Evolutionary conservation across 1,140 invertebrate species (phyloP).

Genomic region (Neodiprion fabricii): DNA sequence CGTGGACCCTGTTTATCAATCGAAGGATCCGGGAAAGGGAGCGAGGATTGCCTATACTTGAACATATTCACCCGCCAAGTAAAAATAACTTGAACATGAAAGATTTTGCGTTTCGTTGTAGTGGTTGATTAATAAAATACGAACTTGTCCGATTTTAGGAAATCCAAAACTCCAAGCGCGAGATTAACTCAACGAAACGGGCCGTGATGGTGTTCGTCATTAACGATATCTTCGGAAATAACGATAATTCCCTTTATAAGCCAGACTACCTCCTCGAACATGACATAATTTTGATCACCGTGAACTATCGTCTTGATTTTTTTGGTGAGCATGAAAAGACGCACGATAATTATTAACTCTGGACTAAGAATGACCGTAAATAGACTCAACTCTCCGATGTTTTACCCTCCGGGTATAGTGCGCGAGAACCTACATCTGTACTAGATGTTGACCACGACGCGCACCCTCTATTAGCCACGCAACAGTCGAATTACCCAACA

Average conservation of each 20-base stretch:
- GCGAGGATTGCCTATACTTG: conserved; percentile 54
- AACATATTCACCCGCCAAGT: conserved; percentile 54
- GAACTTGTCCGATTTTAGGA: conserved; percentile 24
- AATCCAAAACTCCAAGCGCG: conserved; percentile 11
- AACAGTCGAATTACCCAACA: too few relatives aligned
- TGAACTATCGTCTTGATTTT: conserved; percentile 72
- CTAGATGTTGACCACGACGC: neutral
- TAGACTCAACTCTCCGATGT: too few relatives aligned
- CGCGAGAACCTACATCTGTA: neutral
- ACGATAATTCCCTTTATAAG: conserved; percentile 49
- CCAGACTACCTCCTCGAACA: conserved; percentile 61
- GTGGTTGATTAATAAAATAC: neutral
- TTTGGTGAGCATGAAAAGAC: conserved; percentile 58
- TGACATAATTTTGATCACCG: conserved; percentile 68
- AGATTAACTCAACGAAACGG: conserved; percentile 21
- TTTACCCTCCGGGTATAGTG: too few relatives aligned
- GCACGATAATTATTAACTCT: neutral
- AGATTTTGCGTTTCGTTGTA: neutral
- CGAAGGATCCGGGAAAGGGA: conserved; percentile 32
- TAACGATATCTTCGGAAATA: conserved; percentile 63
- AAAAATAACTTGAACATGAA: conserved; percentile 20
- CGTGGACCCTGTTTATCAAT: conserved; percentile 51
- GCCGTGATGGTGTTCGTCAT: conserved; percentile 66
- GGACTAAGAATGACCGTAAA: too few relatives aligned
- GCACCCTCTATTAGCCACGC: neutral